Evolutionary conservation across 1,140 invertebrate genomes (phyloP), one percentile per base, ranked within the genome.

Genomic region (Drosophila pseudoobscura): DNA sequence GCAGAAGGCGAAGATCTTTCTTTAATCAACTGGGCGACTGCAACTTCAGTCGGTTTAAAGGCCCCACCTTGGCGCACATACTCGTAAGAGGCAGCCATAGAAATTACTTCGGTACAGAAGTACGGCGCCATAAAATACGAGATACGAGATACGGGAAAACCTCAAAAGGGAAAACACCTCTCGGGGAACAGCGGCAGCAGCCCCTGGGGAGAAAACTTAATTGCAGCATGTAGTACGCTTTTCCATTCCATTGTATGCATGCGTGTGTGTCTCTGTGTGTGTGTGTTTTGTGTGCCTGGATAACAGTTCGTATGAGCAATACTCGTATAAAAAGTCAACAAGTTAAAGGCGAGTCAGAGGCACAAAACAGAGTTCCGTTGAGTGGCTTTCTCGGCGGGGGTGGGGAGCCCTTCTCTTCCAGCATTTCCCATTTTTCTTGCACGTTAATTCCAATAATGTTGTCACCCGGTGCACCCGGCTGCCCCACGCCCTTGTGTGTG

Each of bases 261-360:
- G 20, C 55, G 31, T 56, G 49, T 22, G 29, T 44, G 55, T 50
- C 17, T 62, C 11, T 22, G 31, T 0, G 35, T 63, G 31, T 56
- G 49, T 22, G 41, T 44, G 55, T 50, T 20, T 2, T 62, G 22
- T 22, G 31, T 0, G 35, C 35, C 11, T 39, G 69, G 54, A 20
- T 41, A 57, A 65, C 56, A 47, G 29, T 55, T 76, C 80, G 80
- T 85, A 84, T 85, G 60, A 71, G 72, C 77, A 80, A 85, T 84
- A 5, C 35, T 39, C 35, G 35, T 13, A 39, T 5, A 84, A 73
- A 80, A 74, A 58, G 58, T 68, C 54, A 74, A 41, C 45, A 69
- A 72, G 71, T 51, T 60, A 43, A 29, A 57, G 57, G 47, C 51
- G 41, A 1, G 31, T 15, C 26, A 17, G 50, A 20, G 41, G n/a